Percentiles rank a stretch among this genome's conserved stretches.
These are phyloP conservation scores for Bubo bubo DNA, from an alignment of 2,113 vertebrate genomes.

Conservation along the genomic window DNA sequence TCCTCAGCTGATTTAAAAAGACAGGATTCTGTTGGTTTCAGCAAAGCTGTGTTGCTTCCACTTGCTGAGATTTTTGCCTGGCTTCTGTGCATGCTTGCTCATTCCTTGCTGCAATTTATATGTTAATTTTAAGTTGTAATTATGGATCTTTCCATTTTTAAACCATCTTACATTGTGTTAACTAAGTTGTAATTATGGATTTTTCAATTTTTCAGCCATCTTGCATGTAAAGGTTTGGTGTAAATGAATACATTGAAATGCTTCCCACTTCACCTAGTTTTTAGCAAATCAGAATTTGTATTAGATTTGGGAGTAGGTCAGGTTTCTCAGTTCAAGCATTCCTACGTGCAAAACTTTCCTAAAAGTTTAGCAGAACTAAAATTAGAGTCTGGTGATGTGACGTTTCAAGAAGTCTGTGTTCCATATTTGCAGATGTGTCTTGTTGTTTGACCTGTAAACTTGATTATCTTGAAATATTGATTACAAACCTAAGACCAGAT, in stretches of 20 bases:
- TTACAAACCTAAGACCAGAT: background rate
- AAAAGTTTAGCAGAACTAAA: background rate
- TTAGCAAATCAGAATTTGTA: background rate
- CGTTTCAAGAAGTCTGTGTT: background rate
- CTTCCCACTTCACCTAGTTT: background rate
- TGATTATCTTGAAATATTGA: background rate
- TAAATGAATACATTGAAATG: background rate
- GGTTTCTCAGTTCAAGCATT: background rate
- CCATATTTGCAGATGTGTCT: background rate
- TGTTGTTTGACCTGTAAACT: background rate
- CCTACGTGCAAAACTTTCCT: background rate
- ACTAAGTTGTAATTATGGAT: background rate
- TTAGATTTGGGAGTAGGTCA: background rate
- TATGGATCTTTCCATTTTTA: background rate
- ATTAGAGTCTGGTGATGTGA: background rate
- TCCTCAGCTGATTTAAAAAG: background rate
- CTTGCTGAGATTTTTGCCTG: background rate
- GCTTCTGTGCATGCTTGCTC: background rate
- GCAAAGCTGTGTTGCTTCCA: background rate
- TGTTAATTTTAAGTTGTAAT: background rate
- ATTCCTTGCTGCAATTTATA: background rate
- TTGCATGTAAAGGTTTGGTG: background rate
- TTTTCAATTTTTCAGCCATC: background rate
- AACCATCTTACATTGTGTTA: background rate
- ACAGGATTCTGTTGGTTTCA: background rate